Base-by-base conservation (phyloP, 2,888 invertebrate genomes). In the Synanthedon andrenaeformis region DNA sequence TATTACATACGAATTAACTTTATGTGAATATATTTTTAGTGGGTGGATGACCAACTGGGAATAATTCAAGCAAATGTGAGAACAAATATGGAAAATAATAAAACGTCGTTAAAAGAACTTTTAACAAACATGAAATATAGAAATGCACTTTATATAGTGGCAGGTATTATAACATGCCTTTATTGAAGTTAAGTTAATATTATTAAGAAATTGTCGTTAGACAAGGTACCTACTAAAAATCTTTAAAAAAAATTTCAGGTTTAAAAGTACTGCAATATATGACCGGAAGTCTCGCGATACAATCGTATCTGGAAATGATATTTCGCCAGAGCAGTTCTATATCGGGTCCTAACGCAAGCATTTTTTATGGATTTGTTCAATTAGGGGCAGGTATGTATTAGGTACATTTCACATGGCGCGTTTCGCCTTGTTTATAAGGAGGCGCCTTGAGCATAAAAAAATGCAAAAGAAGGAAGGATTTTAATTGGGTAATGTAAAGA, bases 271-370 rank as follows among this genome's bases (percentile, higher is more conserved):
- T 91, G 51, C 89, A 91, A 45, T 90, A 90, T 60, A 89, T 90
- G 82, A 90, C 90, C 19, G 91, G 91, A 5, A 82, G 88, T 35
- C 70, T 89, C 4, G 90, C 90, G 0, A 88, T 91, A 23, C 90
- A 91, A 58, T 88, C 90, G 0, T 91, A 91, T 62, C 82, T 91
- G 56, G 90, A 91, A 66, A 85, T 88, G 41, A 91, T 91, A 57
- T 89, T 91, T 52, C 77, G 83, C 49, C 85, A 89, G 49, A 89
- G 88, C 55, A 83, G 84, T 51, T 83, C 83, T 1, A 73, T 90
- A 52, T 85, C 90, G 0, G 89, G 90, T 0, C 85, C 88, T 0
- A 73, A 80, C 4, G 89, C 88, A 2, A 90, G 91, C 58, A 90
- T 91, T 42, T 76, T 91, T 14, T 86, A 90, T 58, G 91, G 91